phyloP scores from a whole-genome alignment of 2,888 invertebrate species.

The Rhogogaster chlorosoma region DNA sequence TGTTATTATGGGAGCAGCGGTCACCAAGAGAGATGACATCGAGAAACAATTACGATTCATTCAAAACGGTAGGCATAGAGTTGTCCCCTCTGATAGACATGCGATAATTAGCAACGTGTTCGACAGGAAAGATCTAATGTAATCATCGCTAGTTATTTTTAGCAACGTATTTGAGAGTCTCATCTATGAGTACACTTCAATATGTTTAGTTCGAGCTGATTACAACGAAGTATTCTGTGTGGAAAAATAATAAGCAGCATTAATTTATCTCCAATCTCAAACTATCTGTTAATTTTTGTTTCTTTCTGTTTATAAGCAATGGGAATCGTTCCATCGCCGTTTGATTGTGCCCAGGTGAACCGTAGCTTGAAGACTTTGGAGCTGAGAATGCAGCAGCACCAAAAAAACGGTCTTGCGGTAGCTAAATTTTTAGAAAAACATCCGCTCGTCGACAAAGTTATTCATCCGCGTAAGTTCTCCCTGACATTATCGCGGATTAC shows the following conservation, averaged over 20 bases:
- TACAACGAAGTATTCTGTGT: neutral
- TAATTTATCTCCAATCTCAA: constrained; percentile 33
- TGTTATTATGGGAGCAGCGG: constrained; percentile 96
- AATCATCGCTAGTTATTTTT: neutral
- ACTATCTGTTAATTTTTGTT: constrained; percentile 43
- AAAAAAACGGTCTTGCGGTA: constrained; percentile 87
- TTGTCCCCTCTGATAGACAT: neutral
- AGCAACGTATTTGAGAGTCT: constrained; percentile 45
- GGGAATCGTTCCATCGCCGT: constrained; percentile 97
- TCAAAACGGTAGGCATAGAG: constrained; percentile 86
- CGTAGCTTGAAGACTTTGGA: constrained; percentile 96
- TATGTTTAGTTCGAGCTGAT: neutral
- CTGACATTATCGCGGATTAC: neutral
- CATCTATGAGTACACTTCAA: neutral
- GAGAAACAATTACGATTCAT: constrained; percentile 88
- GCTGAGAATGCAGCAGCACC: constrained; percentile 94
- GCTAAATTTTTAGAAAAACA: constrained; percentile 92
- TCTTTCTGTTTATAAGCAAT: constrained; percentile 81
- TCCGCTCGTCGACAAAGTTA: constrained; percentile 88
- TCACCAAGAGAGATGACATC: constrained; percentile 87
- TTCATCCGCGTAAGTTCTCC: constrained; percentile 87
- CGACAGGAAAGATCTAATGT: neutral
- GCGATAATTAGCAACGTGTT: neutral
- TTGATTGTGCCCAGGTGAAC: constrained; percentile 96
- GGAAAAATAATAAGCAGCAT: neutral